Evolutionary conservation across 2,888 invertebrate genomes (phyloP), one percentile per base, ranked within the genome.

Genomic region (Zygogramma bicolorata): DNA sequence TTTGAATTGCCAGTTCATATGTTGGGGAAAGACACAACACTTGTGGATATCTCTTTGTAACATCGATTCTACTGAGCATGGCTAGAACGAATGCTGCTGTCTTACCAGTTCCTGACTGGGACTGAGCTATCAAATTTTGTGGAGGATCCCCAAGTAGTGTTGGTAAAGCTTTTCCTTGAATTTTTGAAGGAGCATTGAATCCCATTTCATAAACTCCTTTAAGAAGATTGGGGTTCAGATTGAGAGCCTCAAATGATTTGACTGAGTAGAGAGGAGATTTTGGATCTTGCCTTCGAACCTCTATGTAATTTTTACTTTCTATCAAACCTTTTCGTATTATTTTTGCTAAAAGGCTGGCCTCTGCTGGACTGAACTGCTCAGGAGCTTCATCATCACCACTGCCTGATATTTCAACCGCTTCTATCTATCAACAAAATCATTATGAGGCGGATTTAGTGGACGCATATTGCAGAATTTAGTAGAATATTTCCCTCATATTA

Each of bases 101-200:
- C n/a, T n/a, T n/a, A n/a, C n/a, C n/a, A n/a, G n/a, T n/a, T n/a
- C n/a, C n/a, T n/a, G n/a, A n/a, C n/a, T n/a, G n/a, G 68, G 98
- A 97, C 87, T 99, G 99, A 2, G 99, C 99, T 82, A 99, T 99
- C 93, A 99, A 94, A 88, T 99, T 99, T 86, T 96, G 95, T 25
- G 97, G 97, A 8, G 97, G 98, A 87, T 97, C 95, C 46, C 97
- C n/a, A n/a, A n/a, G n/a, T n/a, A n/a, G n/a, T n/a, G n/a, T n/a
- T n/a, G n/a, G n/a, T n/a, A n/a, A n/a, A 3, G 99, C 98, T 31
- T 97, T 96, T 89, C 99, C 99, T 87, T 95, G 95, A 83, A 99
- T 99, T 90, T 97, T 98, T 0, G 99, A 99, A 2, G 99, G 99
- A n/a, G 96, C 95, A 88, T 97, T 97, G 85, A 98, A 99, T 4